Evolutionary conservation across 2,113 vertebrate genomes (phyloP).

Genomic region (human (Homo sapiens)): GRCh38 chr20:1562001-1562500

Average conservation of each 20-base stretch:
- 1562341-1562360: neutral
- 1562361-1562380: neutral
- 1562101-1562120: neutral
- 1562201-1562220: neutral
- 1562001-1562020: neutral
- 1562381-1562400: neutral
- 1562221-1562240: neutral
- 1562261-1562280: neutral
- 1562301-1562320: neutral
- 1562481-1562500: neutral
- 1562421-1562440: neutral
- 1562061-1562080: neutral
- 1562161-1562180: neutral
- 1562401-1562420: neutral
- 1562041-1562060: neutral
- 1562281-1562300: neutral
- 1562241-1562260: neutral
- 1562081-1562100: neutral
- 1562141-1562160: neutral
- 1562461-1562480: neutral
- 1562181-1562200: neutral
- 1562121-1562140: neutral
- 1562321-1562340: neutral
- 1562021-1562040: neutral
- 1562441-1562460: neutral